Evolutionary conservation across 2,888 invertebrate species (phyloP).

Genomic region (Gymnocheta viridis): DNA sequence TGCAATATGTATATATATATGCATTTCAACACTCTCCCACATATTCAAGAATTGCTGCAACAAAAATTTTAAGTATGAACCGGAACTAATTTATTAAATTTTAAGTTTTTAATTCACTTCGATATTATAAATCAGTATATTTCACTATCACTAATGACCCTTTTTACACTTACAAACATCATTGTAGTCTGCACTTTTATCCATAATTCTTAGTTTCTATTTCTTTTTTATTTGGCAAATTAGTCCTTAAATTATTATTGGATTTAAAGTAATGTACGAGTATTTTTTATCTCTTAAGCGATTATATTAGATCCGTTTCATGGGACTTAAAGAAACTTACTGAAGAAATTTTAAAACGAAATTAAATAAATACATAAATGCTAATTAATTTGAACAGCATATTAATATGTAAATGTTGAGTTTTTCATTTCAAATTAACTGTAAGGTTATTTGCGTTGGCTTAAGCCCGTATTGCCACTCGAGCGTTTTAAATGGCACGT

Average conservation of each 20-base stretch:
- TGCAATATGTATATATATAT: too few species aligned
- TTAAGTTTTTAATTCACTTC: neutral
- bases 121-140: neutral
- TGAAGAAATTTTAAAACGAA: slow-evolving; percentile 43
- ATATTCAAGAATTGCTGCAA: too few species aligned
- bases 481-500: too few species aligned
- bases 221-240: neutral
- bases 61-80: neutral
- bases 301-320: slow-evolving; percentile 73
- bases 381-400: slow-evolving; percentile 30
- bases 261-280: neutral
- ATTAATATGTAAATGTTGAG: slow-evolving; percentile 57
- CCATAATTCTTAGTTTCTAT: slow-evolving; percentile 38
- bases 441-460: slow-evolving; percentile 22
- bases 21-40: too few species aligned
- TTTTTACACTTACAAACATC: slow-evolving; percentile 57
- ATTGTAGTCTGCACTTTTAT: slow-evolving; percentile 36
- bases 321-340: slow-evolving; percentile 46
- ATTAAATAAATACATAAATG: slow-evolving; percentile 43
- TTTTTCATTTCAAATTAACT: slow-evolving; percentile 29
- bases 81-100: neutral
- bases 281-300: slow-evolving; percentile 2
- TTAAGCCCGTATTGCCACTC: neutral
- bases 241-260: slow-evolving; percentile 33
- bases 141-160: slow-evolving; percentile 1